Base-by-base conservation (phyloP, 2,113 vertebrate genomes). In the Xyliphius kryptos region DNA sequence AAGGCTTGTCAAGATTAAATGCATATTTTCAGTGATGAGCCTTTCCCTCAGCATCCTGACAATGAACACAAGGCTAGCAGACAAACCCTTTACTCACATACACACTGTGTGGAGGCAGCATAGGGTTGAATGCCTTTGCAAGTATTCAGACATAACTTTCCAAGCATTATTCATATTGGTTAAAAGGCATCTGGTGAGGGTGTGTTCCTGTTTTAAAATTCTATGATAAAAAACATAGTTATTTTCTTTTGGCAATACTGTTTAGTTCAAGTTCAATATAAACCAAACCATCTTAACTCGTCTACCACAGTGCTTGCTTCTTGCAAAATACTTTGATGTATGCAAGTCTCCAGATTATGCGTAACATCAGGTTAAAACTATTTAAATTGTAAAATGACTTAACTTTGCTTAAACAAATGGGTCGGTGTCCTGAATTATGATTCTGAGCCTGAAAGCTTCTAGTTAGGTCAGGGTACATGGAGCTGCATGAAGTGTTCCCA, bases 131-230 rank as follows among this genome's bases (percentile, higher is more conserved):
- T 5, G 48, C 47, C 8, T 48, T 20, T 8, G 40, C 17, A 57
- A 57, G 11, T 21, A 37, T 9, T 9, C 5, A 38, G 9, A 41
- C 20, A 32, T 32, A 32, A 32, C 26, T 32, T 32, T 32, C 26
- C 26, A 32, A 32, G 26, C 26, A 32, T 15, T 47, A 47, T 47
- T 47, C 43, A 20, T 47, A 32, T 3, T 32, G 26, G 20, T 22
- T 16, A 49, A 49, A 49, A 59, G 20, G 38, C 37, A 59, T 66
- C 56, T 58, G 55, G 54, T 41, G 54, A 40, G 63, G 32, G 17
- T 22, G 11, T 20, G 21, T 13, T 32, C 26, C 26, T 32, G 26
- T 32, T 32, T 32, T 32, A 32, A 32, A 32, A 32, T 6, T 26
- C 22, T 3, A 2, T 32, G 26, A 32, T 21, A 43, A 65, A 40